Evolutionary conservation across 2,888 invertebrate genomes (phyloP).

Genomic region (Rhimphoctona megacephalus): DNA sequence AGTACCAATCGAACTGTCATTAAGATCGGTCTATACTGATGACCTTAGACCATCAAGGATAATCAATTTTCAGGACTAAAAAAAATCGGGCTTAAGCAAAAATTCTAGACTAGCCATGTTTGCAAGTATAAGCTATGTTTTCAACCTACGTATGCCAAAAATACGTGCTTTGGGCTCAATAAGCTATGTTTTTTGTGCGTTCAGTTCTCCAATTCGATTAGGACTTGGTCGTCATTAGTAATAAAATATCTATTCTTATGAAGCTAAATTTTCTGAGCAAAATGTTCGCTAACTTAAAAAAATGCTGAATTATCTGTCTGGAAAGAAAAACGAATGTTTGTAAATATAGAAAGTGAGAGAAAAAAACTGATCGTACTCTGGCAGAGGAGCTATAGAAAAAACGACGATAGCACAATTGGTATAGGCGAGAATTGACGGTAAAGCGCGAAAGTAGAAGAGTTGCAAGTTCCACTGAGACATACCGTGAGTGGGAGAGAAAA

Average conservation of each 20-base stretch:
- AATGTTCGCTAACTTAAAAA: neutral
- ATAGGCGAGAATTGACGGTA: conserved; percentile 34
- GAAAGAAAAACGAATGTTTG: conserved; percentile 9
- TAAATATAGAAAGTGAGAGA: conserved; percentile 25
- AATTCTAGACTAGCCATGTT: neutral
- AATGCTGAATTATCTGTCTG: conserved; percentile 36
- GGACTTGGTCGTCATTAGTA: neutral
- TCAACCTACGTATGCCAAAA: neutral
- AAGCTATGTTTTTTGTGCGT: too few relatives aligned
- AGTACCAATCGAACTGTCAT: neutral
- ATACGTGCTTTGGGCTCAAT: too few relatives aligned
- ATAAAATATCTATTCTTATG: neutral
- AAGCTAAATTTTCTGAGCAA: neutral
- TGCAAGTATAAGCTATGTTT: neutral
- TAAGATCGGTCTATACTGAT: neutral
- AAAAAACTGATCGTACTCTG: conserved; percentile 55
- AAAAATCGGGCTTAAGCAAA: neutral
- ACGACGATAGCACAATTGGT: conserved; percentile 39
- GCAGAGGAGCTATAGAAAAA: conserved; percentile 51
- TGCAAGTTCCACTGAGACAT: conserved; percentile 40
- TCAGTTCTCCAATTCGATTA: neutral
- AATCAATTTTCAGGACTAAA: neutral
- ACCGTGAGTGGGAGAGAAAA: neutral
- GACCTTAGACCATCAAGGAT: neutral
- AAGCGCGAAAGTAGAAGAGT: conserved; percentile 57